phyloP scores from a whole-genome alignment of 1,140 invertebrate genomes.

The Babylonia areolata region DNA sequence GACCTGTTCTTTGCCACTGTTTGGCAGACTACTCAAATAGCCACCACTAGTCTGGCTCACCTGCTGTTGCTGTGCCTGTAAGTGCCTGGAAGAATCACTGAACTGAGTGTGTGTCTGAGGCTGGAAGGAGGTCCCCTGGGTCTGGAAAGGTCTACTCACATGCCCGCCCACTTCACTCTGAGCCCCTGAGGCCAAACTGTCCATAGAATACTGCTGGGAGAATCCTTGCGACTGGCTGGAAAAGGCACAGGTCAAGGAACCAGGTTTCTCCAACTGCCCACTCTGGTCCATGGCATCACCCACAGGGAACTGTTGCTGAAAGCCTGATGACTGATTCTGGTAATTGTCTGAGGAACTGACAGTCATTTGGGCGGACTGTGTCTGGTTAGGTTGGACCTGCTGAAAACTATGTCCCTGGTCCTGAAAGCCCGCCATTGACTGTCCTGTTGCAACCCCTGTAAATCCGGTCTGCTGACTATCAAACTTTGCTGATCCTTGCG shows the following conservation, averaged over 20 bases:
- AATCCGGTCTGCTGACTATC: neutral
- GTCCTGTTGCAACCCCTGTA: neutral
- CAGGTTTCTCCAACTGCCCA: neutral
- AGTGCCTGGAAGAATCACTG: neutral
- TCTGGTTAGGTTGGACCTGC: neutral
- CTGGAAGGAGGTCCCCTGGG: conserved; percentile 1
- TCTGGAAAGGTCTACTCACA: conserved; percentile 7
- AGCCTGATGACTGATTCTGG: neutral
- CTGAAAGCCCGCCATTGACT: neutral
- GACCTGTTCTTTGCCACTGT: conserved; percentile 12
- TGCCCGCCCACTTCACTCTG: neutral
- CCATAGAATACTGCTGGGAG: conserved; percentile 27
- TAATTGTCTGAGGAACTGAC: neutral
- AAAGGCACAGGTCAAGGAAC: neutral
- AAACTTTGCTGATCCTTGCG: neutral
- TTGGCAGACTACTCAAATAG: neutral
- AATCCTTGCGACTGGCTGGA: conserved; percentile 2
- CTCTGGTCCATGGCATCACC: neutral
- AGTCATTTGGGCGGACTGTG: neutral
- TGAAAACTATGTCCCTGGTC: conserved; percentile 14
- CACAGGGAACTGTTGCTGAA: conserved; percentile 2
- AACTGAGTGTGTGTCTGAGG: neutral
- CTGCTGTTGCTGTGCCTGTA: conserved; percentile 10
- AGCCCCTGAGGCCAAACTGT: neutral
- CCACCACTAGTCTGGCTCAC: neutral